phyloP scores from a whole-genome alignment of 1,140 invertebrate species.

The Cyclargus thomasi region DNA sequence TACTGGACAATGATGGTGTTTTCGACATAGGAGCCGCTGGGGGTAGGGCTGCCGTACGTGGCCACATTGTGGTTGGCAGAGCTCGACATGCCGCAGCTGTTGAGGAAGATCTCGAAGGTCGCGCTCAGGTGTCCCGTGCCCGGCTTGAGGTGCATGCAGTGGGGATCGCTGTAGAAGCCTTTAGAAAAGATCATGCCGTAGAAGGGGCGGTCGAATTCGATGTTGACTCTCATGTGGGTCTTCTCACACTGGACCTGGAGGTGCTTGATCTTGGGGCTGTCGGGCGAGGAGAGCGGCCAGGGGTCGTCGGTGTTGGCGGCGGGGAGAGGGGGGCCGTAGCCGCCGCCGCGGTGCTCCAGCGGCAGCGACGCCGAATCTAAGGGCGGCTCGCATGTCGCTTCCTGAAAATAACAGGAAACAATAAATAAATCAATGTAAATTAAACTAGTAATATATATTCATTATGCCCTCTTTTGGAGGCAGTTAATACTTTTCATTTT shows the following conservation, averaged over 20 bases:
- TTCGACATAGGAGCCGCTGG: conserved; percentile 93
- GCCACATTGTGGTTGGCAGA: conserved; percentile 90
- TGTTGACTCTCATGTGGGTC: conserved; percentile 95
- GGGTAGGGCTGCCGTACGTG: conserved; percentile 86
- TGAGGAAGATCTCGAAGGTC: conserved; percentile 93
- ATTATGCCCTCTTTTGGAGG: no score
- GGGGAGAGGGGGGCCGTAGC: conserved; percentile 82
- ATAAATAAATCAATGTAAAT: conserved; percentile 8
- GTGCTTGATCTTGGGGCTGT: conserved; percentile 93
- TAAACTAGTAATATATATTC: no score
- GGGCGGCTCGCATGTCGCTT: conserved; percentile 83
- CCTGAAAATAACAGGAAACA: conserved; percentile 74
- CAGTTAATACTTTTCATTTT: no score
- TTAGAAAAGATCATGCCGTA: conserved; percentile 98
- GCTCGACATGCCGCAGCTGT: conserved; percentile 92
- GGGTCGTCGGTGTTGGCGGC: conserved; percentile 80
- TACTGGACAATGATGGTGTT: conserved; percentile 97
- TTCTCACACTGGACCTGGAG: conserved; percentile 96
- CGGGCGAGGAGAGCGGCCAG: conserved; percentile 88
- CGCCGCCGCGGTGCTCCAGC: conserved; percentile 82
- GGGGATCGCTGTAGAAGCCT: conserved; percentile 91
- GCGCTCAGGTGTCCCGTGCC: conserved; percentile 91
- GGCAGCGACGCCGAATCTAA: conserved; percentile 87
- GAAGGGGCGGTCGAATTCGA: conserved; percentile 95
- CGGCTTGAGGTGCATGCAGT: conserved; percentile 93